Evolutionary conservation across 1,140 invertebrate genomes (phyloP).

Genomic region (Brachionus calyciflorus): DNA sequence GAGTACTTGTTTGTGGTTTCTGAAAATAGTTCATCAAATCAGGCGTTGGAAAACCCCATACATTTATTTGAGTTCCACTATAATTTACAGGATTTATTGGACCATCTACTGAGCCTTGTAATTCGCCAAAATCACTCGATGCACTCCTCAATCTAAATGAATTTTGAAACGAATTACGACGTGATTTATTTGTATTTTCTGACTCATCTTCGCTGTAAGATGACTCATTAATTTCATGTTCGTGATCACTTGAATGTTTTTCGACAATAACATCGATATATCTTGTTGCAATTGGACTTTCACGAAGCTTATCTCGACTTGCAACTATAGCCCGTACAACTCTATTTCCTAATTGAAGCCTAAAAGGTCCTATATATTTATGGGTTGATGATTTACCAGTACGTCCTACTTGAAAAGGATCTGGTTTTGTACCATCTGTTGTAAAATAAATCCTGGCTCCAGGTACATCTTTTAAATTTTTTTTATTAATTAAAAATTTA

Average conservation of each 20-base stretch:
- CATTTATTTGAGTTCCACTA: constrained; percentile 61
- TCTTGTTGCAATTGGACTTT: constrained; percentile 59
- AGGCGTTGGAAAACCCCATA: constrained; percentile 56
- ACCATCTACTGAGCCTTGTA: constrained; percentile 50
- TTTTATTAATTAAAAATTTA: constrained; percentile 48
- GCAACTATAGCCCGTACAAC: constrained; percentile 54
- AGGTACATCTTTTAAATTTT: constrained; percentile 59
- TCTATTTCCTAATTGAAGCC: constrained; percentile 58
- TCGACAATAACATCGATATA: constrained; percentile 53
- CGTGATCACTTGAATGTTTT: not conserved
- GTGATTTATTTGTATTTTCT: not conserved
- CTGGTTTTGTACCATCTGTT: constrained; percentile 60
- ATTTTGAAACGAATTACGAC: not conserved
- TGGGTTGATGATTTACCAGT: constrained; percentile 57
- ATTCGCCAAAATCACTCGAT: not conserved
- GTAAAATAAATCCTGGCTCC: constrained; percentile 59
- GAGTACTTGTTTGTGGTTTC: constrained; percentile 49
- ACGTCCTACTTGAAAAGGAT: constrained; percentile 56
- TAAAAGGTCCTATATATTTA: constrained; percentile 59
- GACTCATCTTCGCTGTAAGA: constrained; percentile 42
- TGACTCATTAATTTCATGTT: constrained; percentile 37
- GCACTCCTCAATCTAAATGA: not conserved
- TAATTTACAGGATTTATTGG: constrained; percentile 60
- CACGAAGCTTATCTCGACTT: constrained; percentile 55
- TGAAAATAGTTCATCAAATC: not conserved